A percentile compares a stretch with the other conserved stretches of the same genome.
These are phyloP conservation scores for Bathynomus jamesi DNA, from an alignment of 1,140 invertebrate species.

Conservation along the genomic window DNA sequence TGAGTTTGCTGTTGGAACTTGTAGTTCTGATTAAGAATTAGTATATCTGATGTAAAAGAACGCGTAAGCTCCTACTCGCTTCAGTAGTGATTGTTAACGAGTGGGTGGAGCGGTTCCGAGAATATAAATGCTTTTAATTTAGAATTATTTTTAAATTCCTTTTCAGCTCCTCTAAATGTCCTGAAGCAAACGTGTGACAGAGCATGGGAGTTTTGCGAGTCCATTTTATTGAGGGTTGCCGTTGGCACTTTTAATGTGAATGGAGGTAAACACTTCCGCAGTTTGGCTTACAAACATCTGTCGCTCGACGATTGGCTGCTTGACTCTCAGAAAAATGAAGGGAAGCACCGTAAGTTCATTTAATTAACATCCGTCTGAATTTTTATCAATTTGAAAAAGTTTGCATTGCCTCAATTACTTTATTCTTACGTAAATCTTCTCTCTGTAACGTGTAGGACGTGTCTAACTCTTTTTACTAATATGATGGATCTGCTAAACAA, in stretches of 20 bases:
- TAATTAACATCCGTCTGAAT: too few relatives aligned
- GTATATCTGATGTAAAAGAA: too few relatives aligned
- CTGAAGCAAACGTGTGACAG: slow-evolving; percentile 52
- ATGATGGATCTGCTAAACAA: neutral
- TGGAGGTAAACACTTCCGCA: slow-evolving; percentile 96
- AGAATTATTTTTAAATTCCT: neutral
- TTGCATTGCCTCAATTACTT: neutral
- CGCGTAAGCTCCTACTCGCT: too few relatives aligned
- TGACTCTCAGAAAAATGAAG: slow-evolving; percentile 52
- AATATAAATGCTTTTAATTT: neutral
- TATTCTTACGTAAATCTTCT: too few relatives aligned
- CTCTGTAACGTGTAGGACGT: neutral
- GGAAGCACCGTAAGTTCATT: slow-evolving; percentile 45
- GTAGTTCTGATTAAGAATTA: neutral
- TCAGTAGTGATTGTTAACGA: too few relatives aligned
- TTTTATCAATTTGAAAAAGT: too few relatives aligned
- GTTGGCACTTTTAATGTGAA: slow-evolving; percentile 99
- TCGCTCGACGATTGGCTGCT: slow-evolving; percentile 91
- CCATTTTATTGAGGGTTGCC: slow-evolving; percentile 64
- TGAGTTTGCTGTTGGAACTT: slow-evolving; percentile 39
- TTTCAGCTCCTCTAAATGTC: slow-evolving; percentile 46
- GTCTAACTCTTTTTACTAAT: neutral
- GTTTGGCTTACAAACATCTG: slow-evolving; percentile 90
- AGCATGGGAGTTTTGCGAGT: slow-evolving; percentile 71
- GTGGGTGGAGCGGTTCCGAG: too few relatives aligned